Base-by-base conservation (phyloP, 2,113 vertebrate species). In the Muntiacus muntjak region DNA sequence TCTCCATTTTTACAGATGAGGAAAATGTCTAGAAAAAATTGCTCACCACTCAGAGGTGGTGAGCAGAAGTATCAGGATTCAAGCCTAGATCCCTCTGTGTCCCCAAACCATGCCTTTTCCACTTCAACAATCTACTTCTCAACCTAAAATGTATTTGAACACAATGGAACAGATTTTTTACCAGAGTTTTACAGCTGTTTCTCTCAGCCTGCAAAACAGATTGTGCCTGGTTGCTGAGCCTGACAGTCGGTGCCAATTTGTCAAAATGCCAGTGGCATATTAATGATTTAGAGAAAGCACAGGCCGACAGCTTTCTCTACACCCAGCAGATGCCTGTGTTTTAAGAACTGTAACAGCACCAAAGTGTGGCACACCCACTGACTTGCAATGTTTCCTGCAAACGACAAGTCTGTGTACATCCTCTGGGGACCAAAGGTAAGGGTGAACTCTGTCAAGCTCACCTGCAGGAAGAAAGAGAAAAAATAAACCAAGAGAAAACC, bases 181-280 rank as follows among this genome's bases (percentile, higher is more conserved):
- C 92, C 54, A 36, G 50, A 90, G 81, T 76, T 88, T 92, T 45
- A 88, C 84, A 95, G 95, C 64, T 95, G 81, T 94, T 95, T 60
- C 88, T 95, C 84, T 86, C 87, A 82, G 78, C 67, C 97, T 96
- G 87, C 57, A 50, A 87, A 95, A 93, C 91, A 96, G 84, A 94
- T 94, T 58, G 74, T 26, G 90, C 81, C 92, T 84, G 25, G 76
- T 76, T 43, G 47, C 94, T 62, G 45, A 89, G 87, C 33, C 85
- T 89, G 86, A 78, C 16, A 28, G 43, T 26, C 0, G 1, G 89
- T 57, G 55, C 62, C 92, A 55, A 55, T 96, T 88, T 92, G 97
- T 96, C 95, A 95, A 87, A 82, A 74, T 14, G 92, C 89, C 89
- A 54, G 40, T 64, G 43, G 28, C 0, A 0, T 90, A 89, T 95